Evolutionary conservation across 1,140 invertebrate species (phyloP), one percentile per base, ranked within the genome.

Genomic region (Maniola jurtina): DNA sequence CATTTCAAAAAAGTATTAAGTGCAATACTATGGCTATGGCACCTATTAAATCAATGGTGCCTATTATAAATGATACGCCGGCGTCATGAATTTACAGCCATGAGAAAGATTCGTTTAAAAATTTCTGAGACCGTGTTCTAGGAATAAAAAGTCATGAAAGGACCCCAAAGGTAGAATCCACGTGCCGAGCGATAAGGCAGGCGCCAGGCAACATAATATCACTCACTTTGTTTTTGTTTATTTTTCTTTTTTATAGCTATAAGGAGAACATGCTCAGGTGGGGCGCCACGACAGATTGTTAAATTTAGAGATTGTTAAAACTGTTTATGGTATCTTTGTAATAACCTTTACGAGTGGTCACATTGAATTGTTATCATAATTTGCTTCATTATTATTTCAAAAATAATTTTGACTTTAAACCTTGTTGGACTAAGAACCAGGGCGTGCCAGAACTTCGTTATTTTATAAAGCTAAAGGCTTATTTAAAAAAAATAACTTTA

Each of bases 101-200:
- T 34, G 52, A 34, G 6, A 55, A 55, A 55, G 25, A 11, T 55
- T 11, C 48, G 48, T 52, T 9, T 55, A 34, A 55, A 55, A 55
- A 10, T 13, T 55, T 34, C 16, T 56, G 36, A 50, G 48, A 66
- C 52, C 54, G 64, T 64, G 64, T 81, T 83, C 75, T 78, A 76
- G 72, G 80, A 83, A 81, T 64, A 65, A 72, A 76, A 68, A 45
- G 66, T 61, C 50, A 81, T 64, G 67, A 72, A 76, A 68, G 54
- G 66, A 61, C 57, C 52, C 57, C 52, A 55, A 63, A 77, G 71
- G 73, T 64, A 64, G 70, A 64, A 66, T 61, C 77, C 85, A 88
- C 87, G 84, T 88, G 84, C 78, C 78, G 45, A 55, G 52, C 61
- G 83, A 87, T 86, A 88, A 87, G 75, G 58, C 68, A 72, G 84